Evolutionary conservation across 2,888 invertebrate genomes (phyloP), one percentile per base, ranked within the genome.

Genomic region (Nemotelus nigrinus): DNA sequence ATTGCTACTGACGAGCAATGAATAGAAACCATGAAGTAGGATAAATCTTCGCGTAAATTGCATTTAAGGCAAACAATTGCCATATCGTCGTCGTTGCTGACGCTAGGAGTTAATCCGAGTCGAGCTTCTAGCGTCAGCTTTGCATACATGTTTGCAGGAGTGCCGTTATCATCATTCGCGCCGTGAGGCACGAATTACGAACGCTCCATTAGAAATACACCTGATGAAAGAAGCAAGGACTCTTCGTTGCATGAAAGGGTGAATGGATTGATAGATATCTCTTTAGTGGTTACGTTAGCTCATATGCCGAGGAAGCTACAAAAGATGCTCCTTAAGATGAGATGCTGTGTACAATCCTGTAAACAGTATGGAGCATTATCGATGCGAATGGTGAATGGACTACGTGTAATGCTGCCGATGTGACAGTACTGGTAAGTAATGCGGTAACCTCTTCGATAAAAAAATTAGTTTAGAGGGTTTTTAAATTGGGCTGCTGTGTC

Each of bases 201-300:
- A 53, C 10, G 53, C 53, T 53, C 53, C 53, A 53, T 53, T 53
- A 53, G 53, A 53, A 53, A 53, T 53, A 53, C 53, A 53, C 53
- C 7, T 53, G 53, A 10, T 10, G 53, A 10, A 53, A 53, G 10
- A 7, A 6, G 10, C 6, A 53, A 53, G 53, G 53, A 53, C 7
- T 53, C 53, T 53, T 53, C 10, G 25, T 25, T 25, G 25, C 25
- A 25, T 25, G 25, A 25, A 25, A 25, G 25, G 25, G 25, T 25
- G 25, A 25, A 25, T 25, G 25, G 1, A 25, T 25, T 25, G 25
- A 25, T 25, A 25, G 25, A 25, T 25, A 25, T 25, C 25, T 25
- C 25, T 25, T 25, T 25, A 25, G 25, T 25, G 25, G 25, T 25
- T 25, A 25, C 25, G 25, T 25, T 25, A 25, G 25, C 25, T 0